Percentiles rank a stretch among this genome's conserved stretches.
These are phyloP conservation scores for Ypsolopha sequella DNA, from an alignment of 2,888 invertebrate genomes.

Conservation along the genomic window DNA sequence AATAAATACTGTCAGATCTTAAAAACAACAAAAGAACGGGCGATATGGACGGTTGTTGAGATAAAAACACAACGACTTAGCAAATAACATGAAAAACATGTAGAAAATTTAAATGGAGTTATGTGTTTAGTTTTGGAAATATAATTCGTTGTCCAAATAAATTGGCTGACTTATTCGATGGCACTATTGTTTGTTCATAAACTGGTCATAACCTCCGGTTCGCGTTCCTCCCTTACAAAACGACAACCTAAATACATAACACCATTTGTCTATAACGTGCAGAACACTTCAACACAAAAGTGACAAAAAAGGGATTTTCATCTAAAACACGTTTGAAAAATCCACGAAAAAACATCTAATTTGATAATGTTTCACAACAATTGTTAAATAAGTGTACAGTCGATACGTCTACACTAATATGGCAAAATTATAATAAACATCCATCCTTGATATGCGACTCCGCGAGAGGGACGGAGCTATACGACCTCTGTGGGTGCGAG, in stretches of 20 bases:
- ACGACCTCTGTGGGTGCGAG: not conserved
- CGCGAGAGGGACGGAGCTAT: not conserved
- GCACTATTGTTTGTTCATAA: not conserved
- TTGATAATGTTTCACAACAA: constrained; percentile 47
- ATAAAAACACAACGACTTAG: constrained; percentile 15
- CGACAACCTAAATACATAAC: not conserved
- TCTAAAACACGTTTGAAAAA: not conserved
- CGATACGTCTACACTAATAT: constrained; percentile 52
- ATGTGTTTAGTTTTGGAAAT: not conserved
- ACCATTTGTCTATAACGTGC: constrained; percentile 6
- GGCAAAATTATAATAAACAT: constrained; percentile 30
- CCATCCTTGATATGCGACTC: too few species aligned
- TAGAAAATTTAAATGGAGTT: not conserved
- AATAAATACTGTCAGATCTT: constrained; percentile 32
- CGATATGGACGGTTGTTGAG: constrained; percentile 56
- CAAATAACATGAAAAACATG: constrained; percentile 9
- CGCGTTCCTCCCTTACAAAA: not conserved
- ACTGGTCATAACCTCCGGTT: not conserved
- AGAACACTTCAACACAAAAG: constrained; percentile 10
- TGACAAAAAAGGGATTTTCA: constrained; percentile 4
- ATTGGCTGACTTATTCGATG: not conserved
- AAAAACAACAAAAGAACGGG: constrained; percentile 16
- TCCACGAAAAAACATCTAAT: constrained; percentile 33
- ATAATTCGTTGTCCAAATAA: not conserved
- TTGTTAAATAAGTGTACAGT: constrained; percentile 46